Evolutionary conservation across 2,888 invertebrate genomes (phyloP).

Genomic region (Xestia sexstrigata): DNA sequence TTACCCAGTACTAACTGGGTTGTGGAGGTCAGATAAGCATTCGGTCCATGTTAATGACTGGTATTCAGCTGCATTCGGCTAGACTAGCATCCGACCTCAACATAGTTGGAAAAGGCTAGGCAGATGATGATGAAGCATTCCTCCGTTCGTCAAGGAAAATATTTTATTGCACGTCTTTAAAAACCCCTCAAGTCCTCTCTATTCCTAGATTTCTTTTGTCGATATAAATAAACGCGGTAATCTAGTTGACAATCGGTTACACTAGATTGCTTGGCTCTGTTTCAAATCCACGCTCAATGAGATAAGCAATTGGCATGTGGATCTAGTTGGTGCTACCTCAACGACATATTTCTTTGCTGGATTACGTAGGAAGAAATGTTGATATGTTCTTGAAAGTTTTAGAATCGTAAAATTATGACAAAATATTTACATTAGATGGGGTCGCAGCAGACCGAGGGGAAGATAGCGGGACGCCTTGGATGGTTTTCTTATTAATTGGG

Average conservation of each 20-base stretch:
- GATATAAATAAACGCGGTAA: conserved; percentile 51
- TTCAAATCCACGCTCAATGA: conserved; percentile 57
- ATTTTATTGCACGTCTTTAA: not conserved
- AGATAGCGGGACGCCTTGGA: too few relatives aligned
- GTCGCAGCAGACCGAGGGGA: too few relatives aligned
- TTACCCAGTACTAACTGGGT: not conserved
- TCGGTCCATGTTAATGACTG: not conserved
- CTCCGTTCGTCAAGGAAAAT: not conserved
- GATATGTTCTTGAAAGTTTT: not conserved
- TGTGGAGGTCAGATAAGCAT: not conserved
- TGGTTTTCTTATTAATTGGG: too few relatives aligned
- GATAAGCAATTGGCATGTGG: conserved; percentile 57
- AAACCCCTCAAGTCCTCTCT: not conserved
- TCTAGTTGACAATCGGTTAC: conserved; percentile 35
- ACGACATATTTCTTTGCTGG: conserved; percentile 14
- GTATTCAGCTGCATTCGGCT: not conserved
- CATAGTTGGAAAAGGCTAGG: not conserved
- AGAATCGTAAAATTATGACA: not conserved
- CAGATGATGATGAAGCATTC: not conserved
- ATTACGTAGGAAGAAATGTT: not conserved
- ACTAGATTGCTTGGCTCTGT: conserved; percentile 51
- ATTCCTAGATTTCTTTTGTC: conserved; percentile 27
- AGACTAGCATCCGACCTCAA: not conserved
- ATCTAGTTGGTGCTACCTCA: conserved; percentile 4
- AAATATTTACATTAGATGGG: too few relatives aligned